Evolutionary conservation across 2,113 vertebrate genomes (phyloP), one percentile per base, ranked within the genome.

Genomic region (Protobothrops flavoviridis): DNA sequence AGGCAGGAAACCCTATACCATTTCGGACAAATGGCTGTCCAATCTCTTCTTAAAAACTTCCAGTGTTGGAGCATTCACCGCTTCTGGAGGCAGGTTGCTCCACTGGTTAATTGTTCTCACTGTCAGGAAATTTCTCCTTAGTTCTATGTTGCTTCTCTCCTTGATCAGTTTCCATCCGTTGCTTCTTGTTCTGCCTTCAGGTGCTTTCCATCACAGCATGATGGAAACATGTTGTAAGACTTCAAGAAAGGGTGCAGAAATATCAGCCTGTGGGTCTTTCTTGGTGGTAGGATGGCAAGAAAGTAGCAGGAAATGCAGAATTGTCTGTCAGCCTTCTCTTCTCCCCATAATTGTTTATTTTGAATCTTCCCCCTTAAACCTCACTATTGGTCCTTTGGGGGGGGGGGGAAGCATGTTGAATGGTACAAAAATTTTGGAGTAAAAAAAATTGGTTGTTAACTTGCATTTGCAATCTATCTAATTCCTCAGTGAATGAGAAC

Each of bases 351-450:
- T 21, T 33, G 2, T 33, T 56, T 11, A 5, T 57, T 57, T 89
- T 23, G 29, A 48, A 23, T 53, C 43, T 90, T 90, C 4, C 45
- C 52, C 39, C 20, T 91, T 81, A 55, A 15, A 39, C 23, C 20
- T 43, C 29, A 23, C 26, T 50, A 15, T 74, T 17, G 9, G 2
- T n/a, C 33, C 15, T 93, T 24, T 45, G 11, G n/a, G 55, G 55
- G 20, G 5, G n/a, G n/a, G 56, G 56, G 20, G 5, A 45, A 88
- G 0, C 56, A 91, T 20, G 64, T 87, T 0, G 0, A 23, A 55
- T 81, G 95, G 39, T 11, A 55, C 29, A 64, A 8, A 57, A 57
- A 1, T 57, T 69, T 26, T 20, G 3, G 29, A 29, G 43, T 64
- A 85, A 33, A n/a, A 59, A 85, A 56, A 52, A 15, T 26, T 21